Evolutionary conservation across 2,888 invertebrate genomes (phyloP).

Genomic region (Xylota segnis): DNA sequence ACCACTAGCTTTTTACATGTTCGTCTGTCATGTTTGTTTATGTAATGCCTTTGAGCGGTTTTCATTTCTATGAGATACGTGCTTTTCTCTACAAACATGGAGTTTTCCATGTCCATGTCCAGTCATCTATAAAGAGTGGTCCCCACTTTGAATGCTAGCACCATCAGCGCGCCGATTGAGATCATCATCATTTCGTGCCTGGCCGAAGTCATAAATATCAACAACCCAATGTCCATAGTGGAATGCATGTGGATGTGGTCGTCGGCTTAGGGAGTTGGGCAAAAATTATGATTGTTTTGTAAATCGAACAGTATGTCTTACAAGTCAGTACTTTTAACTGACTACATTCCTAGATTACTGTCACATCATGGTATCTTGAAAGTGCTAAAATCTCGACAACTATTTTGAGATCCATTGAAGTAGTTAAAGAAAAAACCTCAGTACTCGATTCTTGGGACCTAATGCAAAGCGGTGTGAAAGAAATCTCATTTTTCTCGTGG

Average conservation of each 20-base stretch:
- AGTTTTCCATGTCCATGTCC: constrained; percentile 11
- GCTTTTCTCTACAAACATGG: constrained; percentile 18
- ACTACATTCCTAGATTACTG: too few relatives aligned
- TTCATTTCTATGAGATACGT: constrained; percentile 46
- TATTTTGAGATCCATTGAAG: too few relatives aligned
- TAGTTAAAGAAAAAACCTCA: too few relatives aligned
- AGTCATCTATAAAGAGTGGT: constrained; percentile 22
- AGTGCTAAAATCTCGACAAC: too few relatives aligned
- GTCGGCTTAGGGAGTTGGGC: constrained; percentile 15
- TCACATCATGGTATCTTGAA: too few relatives aligned
- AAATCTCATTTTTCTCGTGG: too few relatives aligned
- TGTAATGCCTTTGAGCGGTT: constrained; percentile 50
- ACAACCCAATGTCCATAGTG: constrained; percentile 6
- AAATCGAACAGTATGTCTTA: constrained; percentile 14
- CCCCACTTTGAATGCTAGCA: constrained; percentile 19
- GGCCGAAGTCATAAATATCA: constrained; percentile 62
- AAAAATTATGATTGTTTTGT: constrained; percentile 26
- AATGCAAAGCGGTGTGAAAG: too few relatives aligned
- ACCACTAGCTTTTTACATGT: constrained; percentile 5
- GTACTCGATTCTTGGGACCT: too few relatives aligned
- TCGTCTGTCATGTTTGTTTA: constrained; percentile 51
- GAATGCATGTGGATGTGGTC: constrained; percentile 20
- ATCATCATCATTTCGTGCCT: constrained; percentile 71
- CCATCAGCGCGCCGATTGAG: constrained; percentile 55
- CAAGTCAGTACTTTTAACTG: not conserved